These are phyloP conservation scores for Dendrocincla fuliginosa DNA, from an alignment of 2,797 vertebrate genomes.

Conservation along the genomic window DNA sequence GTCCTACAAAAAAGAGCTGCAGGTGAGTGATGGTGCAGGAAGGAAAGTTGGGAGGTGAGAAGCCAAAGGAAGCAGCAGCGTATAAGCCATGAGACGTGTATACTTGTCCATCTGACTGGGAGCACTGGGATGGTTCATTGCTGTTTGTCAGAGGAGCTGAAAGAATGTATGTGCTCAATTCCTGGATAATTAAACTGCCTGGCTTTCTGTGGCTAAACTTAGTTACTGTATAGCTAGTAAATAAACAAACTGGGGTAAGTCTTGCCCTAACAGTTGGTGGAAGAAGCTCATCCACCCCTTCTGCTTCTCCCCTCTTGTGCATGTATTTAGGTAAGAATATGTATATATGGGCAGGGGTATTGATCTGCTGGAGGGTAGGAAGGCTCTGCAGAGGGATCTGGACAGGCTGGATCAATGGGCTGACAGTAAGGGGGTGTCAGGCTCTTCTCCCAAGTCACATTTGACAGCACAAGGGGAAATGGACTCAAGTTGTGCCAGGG, in stretches of 20 bases:
- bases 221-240: neutral
- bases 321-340: neutral
- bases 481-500: neutral
- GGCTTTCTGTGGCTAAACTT: neutral
- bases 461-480: neutral
- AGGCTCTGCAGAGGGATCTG: neutral
- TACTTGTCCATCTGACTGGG: neutral
- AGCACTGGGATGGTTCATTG: neutral
- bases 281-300: neutral
- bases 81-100: neutral
- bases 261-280: neutral
- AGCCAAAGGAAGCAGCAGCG: neutral
- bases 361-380: neutral
- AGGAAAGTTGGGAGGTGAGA: neutral
- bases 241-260: neutral
- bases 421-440: neutral
- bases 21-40: neutral
- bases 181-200: neutral
- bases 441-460: neutral
- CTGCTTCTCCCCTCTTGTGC: neutral
- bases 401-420: neutral
- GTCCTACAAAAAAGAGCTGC: neutral
- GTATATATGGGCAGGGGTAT: neutral
- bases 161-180: neutral
- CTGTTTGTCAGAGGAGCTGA: neutral